Evolutionary conservation across 2,888 invertebrate genomes (phyloP).

Genomic region (Cotesia congregata): DNA sequence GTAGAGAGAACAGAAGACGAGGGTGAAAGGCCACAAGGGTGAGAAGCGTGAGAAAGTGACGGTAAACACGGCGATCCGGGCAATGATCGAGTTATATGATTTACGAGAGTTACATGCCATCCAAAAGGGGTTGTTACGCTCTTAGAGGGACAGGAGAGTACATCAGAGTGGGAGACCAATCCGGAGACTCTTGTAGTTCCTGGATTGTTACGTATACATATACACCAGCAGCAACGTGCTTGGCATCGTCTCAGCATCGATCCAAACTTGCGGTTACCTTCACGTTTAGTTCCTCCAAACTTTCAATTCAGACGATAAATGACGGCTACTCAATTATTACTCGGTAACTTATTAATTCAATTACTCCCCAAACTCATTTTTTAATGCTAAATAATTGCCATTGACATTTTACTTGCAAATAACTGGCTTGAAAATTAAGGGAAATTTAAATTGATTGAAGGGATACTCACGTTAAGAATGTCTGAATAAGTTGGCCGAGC

Average conservation of each 20-base stretch:
- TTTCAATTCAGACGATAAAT: conserved; percentile 21
- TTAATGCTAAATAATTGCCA: not conserved
- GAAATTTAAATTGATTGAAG: not conserved
- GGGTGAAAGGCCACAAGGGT: not conserved
- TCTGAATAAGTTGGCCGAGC: conserved; percentile 81
- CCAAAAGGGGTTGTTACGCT: conserved; percentile 1
- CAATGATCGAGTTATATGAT: conserved; percentile 31
- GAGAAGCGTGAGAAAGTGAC: conserved; percentile 20
- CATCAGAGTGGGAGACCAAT: not conserved
- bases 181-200: not conserved
- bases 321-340: conserved; percentile 15
- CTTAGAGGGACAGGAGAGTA: not conserved
- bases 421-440: not conserved
- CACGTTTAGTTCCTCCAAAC: conserved; percentile 19
- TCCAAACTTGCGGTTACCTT: conserved; percentile 37
- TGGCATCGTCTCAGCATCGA: conserved; percentile 35
- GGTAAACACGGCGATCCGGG: conserved; percentile 6
- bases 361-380: not conserved
- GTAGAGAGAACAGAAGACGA: not conserved
- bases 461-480: conserved; percentile 75
- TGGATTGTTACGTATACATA: conserved; percentile 2
- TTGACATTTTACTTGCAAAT: not conserved
- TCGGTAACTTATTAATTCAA: conserved; percentile 6
- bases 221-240: conserved; percentile 19
- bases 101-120: conserved; percentile 22